Base-by-base conservation (phyloP, 2,113 vertebrate genomes). In the Lates calcarifer region DNA sequence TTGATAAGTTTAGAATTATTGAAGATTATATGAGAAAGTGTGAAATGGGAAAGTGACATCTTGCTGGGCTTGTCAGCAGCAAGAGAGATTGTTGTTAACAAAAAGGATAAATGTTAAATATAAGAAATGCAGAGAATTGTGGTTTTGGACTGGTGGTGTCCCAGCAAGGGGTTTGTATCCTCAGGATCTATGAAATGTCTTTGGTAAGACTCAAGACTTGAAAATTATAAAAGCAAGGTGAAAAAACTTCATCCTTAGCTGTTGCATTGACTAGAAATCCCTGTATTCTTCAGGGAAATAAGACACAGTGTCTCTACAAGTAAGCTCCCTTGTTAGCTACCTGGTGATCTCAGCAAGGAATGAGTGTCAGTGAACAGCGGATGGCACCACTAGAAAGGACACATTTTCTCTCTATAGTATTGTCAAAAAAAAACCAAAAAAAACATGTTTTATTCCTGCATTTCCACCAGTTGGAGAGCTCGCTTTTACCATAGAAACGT, bases 401-500 rank as follows among this genome's bases (percentile, higher is more conserved):
- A 69, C 53, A 17, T 79, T 70, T 77, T 67, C 12, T 79, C 66
- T 79, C 33, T 33, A 31, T 73, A 62, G 58, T 56, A 26, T 22
- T 60, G 69, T 61, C 9, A 61, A 14, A 49, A 33, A 58, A 67
- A n/a, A 24, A 68, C n/a, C 51, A 61, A 55, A 43, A 15, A 66
- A 66, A 31, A 14, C 5, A 22, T 24, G 18, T 71, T 73, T 74
- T 47, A 64, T 62, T 71, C 47, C 74, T 79, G 58, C 14, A 5
- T 83, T 66, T n/a, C 47, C 39, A 82, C 60, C 90, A 88, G 73
- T 85, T 88, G 77, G 86, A 82, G 55, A 57, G 65, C 69, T 78
- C 73, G 69, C 83, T 75, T 89, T 90, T 91, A 82, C 91, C 92
- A 92, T 90, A 92, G 90, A 92, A 92, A 90, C 85, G 1, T 91